These are phyloP conservation scores for Tipula lateralis DNA, from an alignment of 2,888 invertebrate species.

Conservation along the genomic window DNA sequence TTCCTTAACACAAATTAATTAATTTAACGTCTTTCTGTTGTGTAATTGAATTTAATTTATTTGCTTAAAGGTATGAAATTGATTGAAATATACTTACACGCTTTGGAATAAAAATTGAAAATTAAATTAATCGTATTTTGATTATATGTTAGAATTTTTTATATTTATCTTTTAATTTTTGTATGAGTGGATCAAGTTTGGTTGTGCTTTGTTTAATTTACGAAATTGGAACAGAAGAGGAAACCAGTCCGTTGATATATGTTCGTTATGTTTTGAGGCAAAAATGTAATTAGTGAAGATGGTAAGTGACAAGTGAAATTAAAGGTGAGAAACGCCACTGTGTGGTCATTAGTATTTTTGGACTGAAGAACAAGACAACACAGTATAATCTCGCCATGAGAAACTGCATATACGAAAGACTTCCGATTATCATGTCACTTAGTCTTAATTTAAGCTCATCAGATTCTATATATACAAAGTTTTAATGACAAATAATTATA, in stretches of 20 bases:
- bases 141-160: neutral
- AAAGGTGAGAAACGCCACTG: neutral
- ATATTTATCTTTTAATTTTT: too few species aligned
- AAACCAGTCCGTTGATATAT: neutral
- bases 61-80: neutral
- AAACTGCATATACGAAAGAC: neutral
- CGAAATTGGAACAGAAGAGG: neutral
- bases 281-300: neutral
- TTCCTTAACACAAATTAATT: neutral
- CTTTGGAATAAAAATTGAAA: neutral
- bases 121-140: constrained; percentile 9
- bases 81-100: neutral
- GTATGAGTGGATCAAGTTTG: neutral
- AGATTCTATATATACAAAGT: neutral
- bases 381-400: neutral
- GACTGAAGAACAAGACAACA: neutral
- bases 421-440: neutral
- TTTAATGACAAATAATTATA: neutral
- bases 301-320: neutral
- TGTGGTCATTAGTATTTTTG: neutral
- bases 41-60: constrained; percentile 5
- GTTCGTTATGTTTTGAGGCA: neutral
- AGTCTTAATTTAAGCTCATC: neutral
- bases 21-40: constrained; percentile 5
- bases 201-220: neutral